Conservation (phyloP, 2,888 invertebrate genomes). For the Sympetrum striolatum region DNA sequence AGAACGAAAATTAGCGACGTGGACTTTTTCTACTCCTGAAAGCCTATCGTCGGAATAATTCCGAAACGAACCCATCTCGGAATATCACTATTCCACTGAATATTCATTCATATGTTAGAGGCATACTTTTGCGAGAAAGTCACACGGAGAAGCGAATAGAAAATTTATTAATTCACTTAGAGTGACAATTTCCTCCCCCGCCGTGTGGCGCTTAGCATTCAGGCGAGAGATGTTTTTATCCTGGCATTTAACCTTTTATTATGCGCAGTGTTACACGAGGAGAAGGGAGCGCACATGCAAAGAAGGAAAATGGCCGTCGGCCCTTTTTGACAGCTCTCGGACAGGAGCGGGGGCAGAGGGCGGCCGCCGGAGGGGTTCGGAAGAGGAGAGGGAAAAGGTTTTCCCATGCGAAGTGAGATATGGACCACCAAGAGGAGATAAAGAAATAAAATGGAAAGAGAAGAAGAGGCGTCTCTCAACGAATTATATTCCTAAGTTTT, state of each 20-base stretch:
- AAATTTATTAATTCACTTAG: too few species aligned
- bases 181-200: too few species aligned
- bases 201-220: too few species aligned
- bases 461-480: background rate
- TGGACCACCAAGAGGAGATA: constrained; percentile 31
- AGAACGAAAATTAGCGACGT: too few species aligned
- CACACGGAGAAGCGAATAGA: too few species aligned
- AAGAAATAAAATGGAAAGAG: constrained; percentile 5
- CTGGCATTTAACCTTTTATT: background rate
- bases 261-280: background rate
- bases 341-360: background rate
- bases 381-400: background rate
- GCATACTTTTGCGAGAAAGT: too few species aligned
- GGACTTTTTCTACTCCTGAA: too few species aligned
- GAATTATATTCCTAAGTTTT: constrained; percentile 31
- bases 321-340: background rate
- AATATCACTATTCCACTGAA: too few species aligned
- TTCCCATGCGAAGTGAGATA: constrained; percentile 27
- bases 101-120: too few species aligned
- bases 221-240: too few species aligned
- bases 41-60: too few species aligned
- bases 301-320: background rate
- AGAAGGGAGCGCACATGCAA: background rate
- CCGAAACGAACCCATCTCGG: too few species aligned
- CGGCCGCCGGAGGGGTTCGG: background rate